A percentile compares a stretch with the other conserved stretches of the same genome.
phyloP scores from a whole-genome alignment of 1,140 invertebrate species.

The Atta cephalotes region DNA sequence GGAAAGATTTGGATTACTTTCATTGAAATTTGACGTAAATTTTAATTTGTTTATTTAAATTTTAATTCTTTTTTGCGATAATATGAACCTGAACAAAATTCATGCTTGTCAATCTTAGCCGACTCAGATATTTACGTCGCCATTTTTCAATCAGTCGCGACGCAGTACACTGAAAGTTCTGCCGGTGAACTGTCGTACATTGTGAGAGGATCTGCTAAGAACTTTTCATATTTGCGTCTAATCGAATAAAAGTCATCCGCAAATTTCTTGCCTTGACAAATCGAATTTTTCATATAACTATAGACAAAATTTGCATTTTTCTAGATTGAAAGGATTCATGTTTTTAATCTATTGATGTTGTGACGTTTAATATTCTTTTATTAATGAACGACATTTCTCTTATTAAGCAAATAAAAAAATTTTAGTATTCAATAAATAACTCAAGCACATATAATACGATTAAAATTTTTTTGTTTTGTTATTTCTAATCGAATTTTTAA shows the following conservation, averaged over 20 bases:
- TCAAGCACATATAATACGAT: background rate
- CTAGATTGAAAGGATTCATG: background rate
- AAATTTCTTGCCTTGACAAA: conserved; percentile 6
- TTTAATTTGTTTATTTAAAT: conserved; percentile 43
- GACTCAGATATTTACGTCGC: conserved; percentile 36
- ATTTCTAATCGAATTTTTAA: background rate
- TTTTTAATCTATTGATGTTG: background rate
- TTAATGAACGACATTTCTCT: background rate
- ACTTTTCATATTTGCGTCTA: conserved; percentile 53
- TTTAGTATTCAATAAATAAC: background rate
- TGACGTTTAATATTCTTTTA: background rate
- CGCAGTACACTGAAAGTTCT: conserved; percentile 14
- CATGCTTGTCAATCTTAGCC: conserved; percentile 20
- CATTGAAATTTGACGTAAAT: conserved; percentile 19
- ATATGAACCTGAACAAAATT: conserved; percentile 9
- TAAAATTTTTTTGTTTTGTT: background rate
- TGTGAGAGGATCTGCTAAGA: conserved; percentile 2
- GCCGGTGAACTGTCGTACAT: conserved; percentile 17
- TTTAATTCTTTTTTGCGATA: conserved; percentile 20
- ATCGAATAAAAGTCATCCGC: conserved; percentile 52
- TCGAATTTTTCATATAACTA: conserved; percentile 10
- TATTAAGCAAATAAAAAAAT: conserved; percentile 4
- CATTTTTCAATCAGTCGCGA: conserved; percentile 39
- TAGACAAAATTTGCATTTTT: conserved; percentile 18
- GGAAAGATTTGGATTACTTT: background rate